Conservation (phyloP, 2,888 invertebrate species). For the Limnephilus rhombicus region DNA sequence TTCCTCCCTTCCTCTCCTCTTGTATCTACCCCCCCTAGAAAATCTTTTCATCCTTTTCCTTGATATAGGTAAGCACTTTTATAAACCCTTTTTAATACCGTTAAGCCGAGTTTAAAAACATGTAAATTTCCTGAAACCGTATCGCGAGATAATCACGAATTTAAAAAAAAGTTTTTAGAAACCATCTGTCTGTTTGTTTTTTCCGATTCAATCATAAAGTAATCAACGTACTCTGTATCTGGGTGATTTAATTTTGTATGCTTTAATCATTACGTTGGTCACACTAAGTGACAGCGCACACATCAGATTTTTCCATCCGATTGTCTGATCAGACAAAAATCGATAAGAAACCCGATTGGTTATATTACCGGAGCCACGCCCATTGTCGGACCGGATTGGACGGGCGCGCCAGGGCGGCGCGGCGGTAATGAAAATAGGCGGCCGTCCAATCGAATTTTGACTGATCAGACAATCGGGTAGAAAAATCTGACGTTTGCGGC, state of each 20-base stretch:
- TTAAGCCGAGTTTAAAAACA: slow-evolving; percentile 10
- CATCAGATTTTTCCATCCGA: too few species aligned
- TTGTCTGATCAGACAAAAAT: too few species aligned
- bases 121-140: background rate
- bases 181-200: background rate
- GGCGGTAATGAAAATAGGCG: too few species aligned
- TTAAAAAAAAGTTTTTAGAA: background rate
- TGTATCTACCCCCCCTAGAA: background rate
- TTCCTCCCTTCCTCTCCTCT: background rate
- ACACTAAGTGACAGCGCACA: too few species aligned
- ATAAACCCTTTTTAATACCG: background rate
- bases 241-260: background rate
- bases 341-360: too few species aligned
- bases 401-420: too few species aligned
- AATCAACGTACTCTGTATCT: background rate
- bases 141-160: background rate
- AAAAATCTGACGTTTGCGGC: too few species aligned
- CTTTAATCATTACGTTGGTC: background rate
- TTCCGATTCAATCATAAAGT: background rate
- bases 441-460: too few species aligned
- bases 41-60: background rate
- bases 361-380: too few species aligned
- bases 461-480: too few species aligned
- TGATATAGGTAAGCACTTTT: background rate
- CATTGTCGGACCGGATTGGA: too few species aligned